Evolutionary conservation across 2,888 invertebrate genomes (phyloP).

Genomic region (Dione vanillae): DNA sequence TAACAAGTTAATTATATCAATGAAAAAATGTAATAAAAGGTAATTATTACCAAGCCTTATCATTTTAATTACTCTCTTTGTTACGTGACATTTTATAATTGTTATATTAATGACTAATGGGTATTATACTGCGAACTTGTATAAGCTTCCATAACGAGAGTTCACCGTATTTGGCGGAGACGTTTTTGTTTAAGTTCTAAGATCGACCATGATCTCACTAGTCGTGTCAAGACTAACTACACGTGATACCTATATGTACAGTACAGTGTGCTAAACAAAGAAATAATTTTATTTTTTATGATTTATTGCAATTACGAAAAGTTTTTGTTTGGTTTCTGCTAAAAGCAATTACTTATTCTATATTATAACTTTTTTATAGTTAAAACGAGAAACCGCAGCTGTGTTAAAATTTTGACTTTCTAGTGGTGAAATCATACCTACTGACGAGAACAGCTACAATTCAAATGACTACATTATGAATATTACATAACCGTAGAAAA

Average conservation of each 20-base stretch:
- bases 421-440: slow-evolving; percentile 36
- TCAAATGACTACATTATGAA: slow-evolving; percentile 15
- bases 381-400: slow-evolving; percentile 16
- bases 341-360: not conserved
- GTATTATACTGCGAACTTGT: slow-evolving; percentile 21
- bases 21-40: not conserved
- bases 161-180: slow-evolving; percentile 30
- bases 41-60: not conserved
- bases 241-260: not conserved
- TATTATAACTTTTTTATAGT: not conserved
- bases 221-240: slow-evolving; percentile 24
- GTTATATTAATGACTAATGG: slow-evolving; percentile 31
- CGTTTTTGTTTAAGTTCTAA: slow-evolving; percentile 40
- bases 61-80: not conserved
- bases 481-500: not conserved
- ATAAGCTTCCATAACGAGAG: slow-evolving; percentile 40
- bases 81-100: not conserved
- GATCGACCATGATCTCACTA: slow-evolving; percentile 39
- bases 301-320: not conserved
- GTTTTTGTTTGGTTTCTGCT: slow-evolving; percentile 1
- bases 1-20: not conserved
- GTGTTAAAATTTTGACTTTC: slow-evolving; percentile 35
- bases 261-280: slow-evolving; percentile 24
- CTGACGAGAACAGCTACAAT: slow-evolving; percentile 9
- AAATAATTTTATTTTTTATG: too few species aligned